Evolutionary conservation across 2,888 invertebrate genomes (phyloP), one percentile per base, ranked within the genome.

Genomic region (Sipha maydis): DNA sequence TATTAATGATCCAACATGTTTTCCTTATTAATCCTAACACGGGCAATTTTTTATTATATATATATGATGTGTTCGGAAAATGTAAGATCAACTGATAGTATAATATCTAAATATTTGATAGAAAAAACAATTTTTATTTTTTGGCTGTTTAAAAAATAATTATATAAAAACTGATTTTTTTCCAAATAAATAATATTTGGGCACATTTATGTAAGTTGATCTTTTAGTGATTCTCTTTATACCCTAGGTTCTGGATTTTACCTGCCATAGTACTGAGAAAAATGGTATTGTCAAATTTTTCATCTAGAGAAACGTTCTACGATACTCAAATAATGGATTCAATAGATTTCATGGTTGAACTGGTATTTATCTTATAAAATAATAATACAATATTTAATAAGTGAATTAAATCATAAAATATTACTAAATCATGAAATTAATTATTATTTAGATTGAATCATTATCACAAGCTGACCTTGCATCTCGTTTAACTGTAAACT

Each of bases 341-440:
- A 56, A 95, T 97, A 90, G 97, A 97, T 92, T 97, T 97, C 91
- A 96, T 97, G 96, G 96, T 96, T 34, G 97, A 97, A 93, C 94
- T 95, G 92, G 97, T 97, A 93, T 93, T 93, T 91, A 89, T 5
- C 89, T 82, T 75, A 56, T 31, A n/a, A n/a, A n/a, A n/a, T n/a
- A n/a, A 28, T 76, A 38, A 61, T 61, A 48, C 14, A 48, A 48
- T 4, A 54, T 28, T 56, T 28, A n/a, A 67, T 34, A 78, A 56
- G 7, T 89, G 25, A 54, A 67, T n/a, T n/a, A n/a, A n/a, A n/a
- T n/a, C n/a, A n/a, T n/a, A n/a, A n/a, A n/a, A n/a, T n/a, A n/a
- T n/a, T n/a, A n/a, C n/a, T n/a, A n/a, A n/a, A n/a, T n/a, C n/a
- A n/a, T n/a, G n/a, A n/a, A n/a, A n/a, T n/a, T 7, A 31, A 82